These are phyloP conservation scores for Leptobrachium ailaonicum DNA, from an alignment of 2,113 vertebrate genomes.

Conservation along the genomic window DNA sequence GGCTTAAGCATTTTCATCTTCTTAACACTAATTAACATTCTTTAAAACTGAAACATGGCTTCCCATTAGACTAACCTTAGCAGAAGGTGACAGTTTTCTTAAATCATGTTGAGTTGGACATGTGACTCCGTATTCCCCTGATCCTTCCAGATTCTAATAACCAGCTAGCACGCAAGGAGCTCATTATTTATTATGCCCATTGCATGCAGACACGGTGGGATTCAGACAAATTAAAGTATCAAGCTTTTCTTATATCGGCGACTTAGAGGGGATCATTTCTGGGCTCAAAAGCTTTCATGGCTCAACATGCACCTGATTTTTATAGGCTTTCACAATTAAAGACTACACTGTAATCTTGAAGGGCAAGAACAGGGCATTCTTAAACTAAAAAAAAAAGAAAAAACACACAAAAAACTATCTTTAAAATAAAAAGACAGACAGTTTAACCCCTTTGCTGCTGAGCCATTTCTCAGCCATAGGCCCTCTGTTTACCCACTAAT, in stretches of 20 bases:
- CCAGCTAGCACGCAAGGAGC: conserved; percentile 69
- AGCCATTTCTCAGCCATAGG: no score
- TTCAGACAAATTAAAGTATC: conserved; percentile 50
- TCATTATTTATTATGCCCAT: conserved; percentile 67
- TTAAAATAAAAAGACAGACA: no score
- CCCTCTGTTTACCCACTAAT: no score
- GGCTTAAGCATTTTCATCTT: conserved; percentile 64
- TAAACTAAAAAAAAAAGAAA: not conserved
- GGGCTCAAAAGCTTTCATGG: not conserved
- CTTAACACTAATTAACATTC: conserved; percentile 73
- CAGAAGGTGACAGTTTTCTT: conserved; percentile 61
- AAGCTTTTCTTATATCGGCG: not conserved
- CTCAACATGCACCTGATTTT: not conserved
- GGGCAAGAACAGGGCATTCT: not conserved
- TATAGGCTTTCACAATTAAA: not conserved
- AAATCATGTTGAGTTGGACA: conserved; percentile 62
- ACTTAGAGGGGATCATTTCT: conserved; percentile 25
- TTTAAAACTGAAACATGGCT: conserved; percentile 61
- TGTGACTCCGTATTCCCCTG: conserved; percentile 71
- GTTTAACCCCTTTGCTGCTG: no score
- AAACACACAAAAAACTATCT: no score
- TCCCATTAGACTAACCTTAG: conserved; percentile 60
- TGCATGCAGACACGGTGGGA: conserved; percentile 66
- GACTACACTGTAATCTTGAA: not conserved
- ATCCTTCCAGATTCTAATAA: conserved; percentile 67